phyloP scores from a whole-genome alignment of 2,888 invertebrate genomes.

The Volucella inanis region DNA sequence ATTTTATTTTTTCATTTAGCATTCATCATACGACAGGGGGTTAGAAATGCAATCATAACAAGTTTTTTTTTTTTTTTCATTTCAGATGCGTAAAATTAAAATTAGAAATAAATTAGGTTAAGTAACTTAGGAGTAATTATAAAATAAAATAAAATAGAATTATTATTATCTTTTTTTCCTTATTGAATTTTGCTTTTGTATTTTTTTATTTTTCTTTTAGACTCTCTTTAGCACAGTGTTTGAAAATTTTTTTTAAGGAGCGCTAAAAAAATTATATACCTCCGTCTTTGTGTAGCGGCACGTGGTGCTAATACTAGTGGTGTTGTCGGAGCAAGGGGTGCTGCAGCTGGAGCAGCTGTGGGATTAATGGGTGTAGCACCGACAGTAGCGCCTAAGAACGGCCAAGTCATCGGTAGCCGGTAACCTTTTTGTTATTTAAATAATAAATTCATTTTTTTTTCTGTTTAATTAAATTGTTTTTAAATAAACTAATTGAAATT shows the following conservation, averaged over 20 bases:
- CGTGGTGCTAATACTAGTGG: conserved; percentile 88
- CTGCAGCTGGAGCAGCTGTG: conserved; percentile 85
- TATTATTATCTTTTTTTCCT: conserved; percentile 32
- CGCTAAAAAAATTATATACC: conserved; percentile 84
- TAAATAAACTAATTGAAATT: conserved; percentile 37
- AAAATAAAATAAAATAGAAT: conserved; percentile 32
- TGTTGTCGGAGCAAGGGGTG: conserved; percentile 82
- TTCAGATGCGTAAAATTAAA: conserved; percentile 67
- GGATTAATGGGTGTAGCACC: conserved; percentile 85
- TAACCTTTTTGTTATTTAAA: conserved; percentile 84
- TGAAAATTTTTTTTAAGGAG: conserved; percentile 44
- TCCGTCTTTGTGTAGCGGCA: conserved; percentile 89
- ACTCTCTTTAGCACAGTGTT: conserved; percentile 44
- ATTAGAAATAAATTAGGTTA: conserved; percentile 38
- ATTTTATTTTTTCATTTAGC: conserved; percentile 58
- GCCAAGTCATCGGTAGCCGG: conserved; percentile 91
- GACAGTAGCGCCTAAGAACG: conserved; percentile 86
- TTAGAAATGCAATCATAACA: conserved; percentile 75
- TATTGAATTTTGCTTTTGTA: conserved; percentile 82
- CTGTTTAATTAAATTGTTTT: conserved; percentile 28
- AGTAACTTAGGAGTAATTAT: conserved; percentile 40
- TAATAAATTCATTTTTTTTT: conserved; percentile 56
- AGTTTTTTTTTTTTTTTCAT: conserved; percentile 52
- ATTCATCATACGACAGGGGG: conserved; percentile 75
- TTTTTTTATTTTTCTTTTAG: conserved; percentile 48